Evolutionary conservation across 2,888 invertebrate genomes (phyloP), one percentile per base, ranked within the genome.

Genomic region (Cyclophora albipunctata): DNA sequence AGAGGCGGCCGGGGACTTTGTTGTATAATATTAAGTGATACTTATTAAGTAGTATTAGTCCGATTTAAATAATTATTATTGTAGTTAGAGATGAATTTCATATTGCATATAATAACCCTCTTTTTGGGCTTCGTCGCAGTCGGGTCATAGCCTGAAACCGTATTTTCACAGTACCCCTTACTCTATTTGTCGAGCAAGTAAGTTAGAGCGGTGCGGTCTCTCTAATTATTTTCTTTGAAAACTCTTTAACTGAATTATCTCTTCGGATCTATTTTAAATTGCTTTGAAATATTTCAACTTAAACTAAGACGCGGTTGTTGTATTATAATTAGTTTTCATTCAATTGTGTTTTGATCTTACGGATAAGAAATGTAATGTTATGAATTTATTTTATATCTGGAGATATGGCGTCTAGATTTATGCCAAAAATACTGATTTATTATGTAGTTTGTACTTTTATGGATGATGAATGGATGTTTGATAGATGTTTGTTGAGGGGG

Each of bases 211-310:
- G 35, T 48, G 55, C 47, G 60, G 58, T 55, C 54, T 47, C 47
- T 43, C 50, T 61, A 63, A 61, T 63, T 61, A 59, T 63, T 63
- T 59, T 57, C 61, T 59, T 60, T 60, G 59, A 49, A 49, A 58
- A 58, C 53, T 55, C 49, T 50, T 49, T 51, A 52, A 54, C 47
- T 50, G 50, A 58, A 58, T 54, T 52, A 53, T 58, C 53, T 57
- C 41, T 49, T 46, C 41, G 50, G 54, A 53, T 53, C 50, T 53
- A 46, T 52, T 55, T 55, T 45, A 49, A 53, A 58, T 49, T 55
- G 49, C 49, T 49, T 50, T 43, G 34, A 43, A 43, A 20, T 43
- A 43, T 43, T 43, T 43, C 6, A 20, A 34, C 20, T 43, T 5
- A 43, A 42, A 42, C 4, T 42, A 20, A 20, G 7, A 42, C 20